Conservation (phyloP, 2,113 vertebrate species). For the Eclectus roratus region DNA sequence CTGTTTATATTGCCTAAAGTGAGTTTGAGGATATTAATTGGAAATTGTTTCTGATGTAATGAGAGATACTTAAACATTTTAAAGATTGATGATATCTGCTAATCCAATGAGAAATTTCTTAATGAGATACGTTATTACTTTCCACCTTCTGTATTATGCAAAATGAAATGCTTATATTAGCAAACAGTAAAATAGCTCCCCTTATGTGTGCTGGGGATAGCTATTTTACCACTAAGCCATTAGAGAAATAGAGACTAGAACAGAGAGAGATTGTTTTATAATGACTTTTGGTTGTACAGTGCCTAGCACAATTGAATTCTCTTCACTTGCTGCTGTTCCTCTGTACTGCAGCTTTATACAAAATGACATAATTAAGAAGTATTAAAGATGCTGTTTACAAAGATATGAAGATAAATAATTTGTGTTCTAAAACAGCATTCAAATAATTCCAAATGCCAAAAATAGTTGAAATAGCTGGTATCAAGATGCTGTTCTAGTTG, state of each 20-base stretch:
- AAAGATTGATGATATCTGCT: conserved; percentile 6
- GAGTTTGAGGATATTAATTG: conserved; percentile 1
- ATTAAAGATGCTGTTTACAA: background rate
- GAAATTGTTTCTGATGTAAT: background rate
- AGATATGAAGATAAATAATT: background rate
- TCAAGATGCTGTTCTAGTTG: background rate
- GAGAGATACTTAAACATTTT: conserved; percentile 18
- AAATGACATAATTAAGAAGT: background rate
- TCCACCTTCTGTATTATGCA: conserved; percentile 4
- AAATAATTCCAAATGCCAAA: background rate
- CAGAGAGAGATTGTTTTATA: conserved; percentile 33
- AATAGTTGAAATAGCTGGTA: background rate
- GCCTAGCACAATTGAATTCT: background rate
- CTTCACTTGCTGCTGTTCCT: background rate
- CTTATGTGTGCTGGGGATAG: conserved; percentile 17
- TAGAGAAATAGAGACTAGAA: background rate
- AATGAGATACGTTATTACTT: conserved; percentile 39
- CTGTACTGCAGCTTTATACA: background rate
- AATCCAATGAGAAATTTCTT: conserved; percentile 36
- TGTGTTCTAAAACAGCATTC: background rate
- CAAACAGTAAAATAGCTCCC: conserved; percentile 11
- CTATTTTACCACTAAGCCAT: background rate
- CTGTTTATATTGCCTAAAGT: background rate
- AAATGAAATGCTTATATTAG: conserved; percentile 58
- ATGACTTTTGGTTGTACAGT: conserved; percentile 16